Evolutionary conservation across 2,888 invertebrate genomes (phyloP), one percentile per base, ranked within the genome.

Genomic region (Blastobasis adustella): DNA sequence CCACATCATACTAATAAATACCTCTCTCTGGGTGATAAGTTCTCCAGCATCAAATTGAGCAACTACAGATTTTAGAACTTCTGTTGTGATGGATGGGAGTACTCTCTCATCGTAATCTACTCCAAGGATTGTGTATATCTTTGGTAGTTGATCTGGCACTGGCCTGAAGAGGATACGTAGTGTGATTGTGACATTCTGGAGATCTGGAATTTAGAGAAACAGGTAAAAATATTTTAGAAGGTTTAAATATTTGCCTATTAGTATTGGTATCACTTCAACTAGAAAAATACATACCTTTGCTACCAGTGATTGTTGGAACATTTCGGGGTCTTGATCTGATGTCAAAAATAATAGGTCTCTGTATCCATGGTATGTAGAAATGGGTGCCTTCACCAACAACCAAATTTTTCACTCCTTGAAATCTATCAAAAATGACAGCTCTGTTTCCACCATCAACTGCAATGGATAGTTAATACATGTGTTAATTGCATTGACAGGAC

Each of bases 11-110:
- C n/a, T n/a, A n/a, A 23, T 23, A 23, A 23, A 23, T 69, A 96
- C 95, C 79, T 99, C 99, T 92, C 99, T 93, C 89, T 99, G 98
- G 54, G 99, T 99, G 73, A 99, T 99, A 66, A 99, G 91, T 89
- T 99, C 99, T 59, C 98, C 96, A 54, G 99, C 99, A 91, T 99
- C 99, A 88, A 98, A 99, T 80, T 99, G 98, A 42, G 99, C 99
- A 40, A 99, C 99, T 49, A 99, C 98, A 51, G 99, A 96, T 86
- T 99, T 99, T 51, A 99, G 84, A 9, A 99, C 99, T 93, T 99
- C 99, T 68, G 97, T 95, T 8, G 98, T 98, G 80, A 99, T 99
- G 3, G 99, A 99, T 5, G 99, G 99, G 57, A 99, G 85, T 41
- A 99, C 99, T 80, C 99, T 92, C 80, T 99, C 99, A 80, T 99